Evolutionary conservation across 2,797 vertebrate genomes (phyloP), one percentile per base, ranked within the genome.

Genomic region (Dermochelys coriacea): DNA sequence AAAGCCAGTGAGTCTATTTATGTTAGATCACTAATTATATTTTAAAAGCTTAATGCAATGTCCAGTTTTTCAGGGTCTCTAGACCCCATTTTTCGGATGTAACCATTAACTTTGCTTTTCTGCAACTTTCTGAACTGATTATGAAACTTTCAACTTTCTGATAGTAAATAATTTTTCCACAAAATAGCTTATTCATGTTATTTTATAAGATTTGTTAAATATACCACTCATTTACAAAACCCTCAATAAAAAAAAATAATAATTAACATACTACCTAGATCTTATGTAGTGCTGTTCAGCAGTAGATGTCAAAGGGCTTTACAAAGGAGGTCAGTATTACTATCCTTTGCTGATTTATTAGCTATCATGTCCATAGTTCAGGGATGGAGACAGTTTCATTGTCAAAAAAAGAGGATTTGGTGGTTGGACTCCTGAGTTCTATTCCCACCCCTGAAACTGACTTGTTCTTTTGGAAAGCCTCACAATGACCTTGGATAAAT

Each of bases 1-100:
- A 59, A 95, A 96, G 97, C 97, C 96, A 97, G 97, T 98, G 98
- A 98, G 93, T 97, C 97, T 97, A 95, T 74, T 96, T 97, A 95
- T 97, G 97, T 97, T 96, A 97, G 88, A 94, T 96, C 92, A 91
- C 97, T 98, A 97, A 98, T 98, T 98, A 94, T 88, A 16, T 91
- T 96, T 87, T 93, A 89, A 96, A 96, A 91, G 93, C 96, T 92
- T 91, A 88, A 71, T 80, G 93, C 81, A 92, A 83, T 96, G 89
- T 61, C 79, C 87, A 12, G 37, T 77, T 86, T 31, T 86, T 86
- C 86, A 82, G 90, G 85, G 92, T 92, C 83, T 61, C 88, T 31
- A 90, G 93, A 89, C 90, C 49, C 41, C 41, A 41, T 41, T 41
- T 41, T 93, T 82, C 34, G 84, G 90, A 84, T 80, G 88, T 80